Evolutionary conservation across 2,888 invertebrate genomes (phyloP).

Genomic region (Drosophila leonis): DNA sequence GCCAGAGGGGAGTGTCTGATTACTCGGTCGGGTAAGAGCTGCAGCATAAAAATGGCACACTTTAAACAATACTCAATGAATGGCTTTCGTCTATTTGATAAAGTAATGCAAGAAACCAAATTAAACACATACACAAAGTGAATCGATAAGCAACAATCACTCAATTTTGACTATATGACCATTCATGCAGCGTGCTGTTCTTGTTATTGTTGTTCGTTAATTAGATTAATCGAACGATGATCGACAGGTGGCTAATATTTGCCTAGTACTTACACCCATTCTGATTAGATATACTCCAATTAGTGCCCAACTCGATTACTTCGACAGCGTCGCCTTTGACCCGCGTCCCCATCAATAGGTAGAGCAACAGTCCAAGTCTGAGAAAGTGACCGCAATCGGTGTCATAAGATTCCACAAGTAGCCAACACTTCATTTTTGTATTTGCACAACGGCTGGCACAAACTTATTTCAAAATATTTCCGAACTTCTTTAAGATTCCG

Average conservation of each 20-base stretch:
- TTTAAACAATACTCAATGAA: background rate
- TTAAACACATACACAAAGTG: conserved; percentile 1
- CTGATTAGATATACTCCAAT: conserved; percentile 77
- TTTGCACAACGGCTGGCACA: background rate
- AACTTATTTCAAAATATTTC: conserved; percentile 14
- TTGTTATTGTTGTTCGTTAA: conserved; percentile 23
- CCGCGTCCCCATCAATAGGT: conserved; percentile 10
- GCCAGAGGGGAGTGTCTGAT: conserved; percentile 82
- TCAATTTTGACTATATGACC: conserved; percentile 21
- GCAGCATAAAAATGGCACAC: background rate
- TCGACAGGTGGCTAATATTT: conserved; percentile 3
- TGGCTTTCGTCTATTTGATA: background rate
- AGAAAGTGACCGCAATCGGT: conserved; percentile 7
- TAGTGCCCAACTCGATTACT: conserved; percentile 63
- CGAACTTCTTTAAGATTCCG: conserved; percentile 29
- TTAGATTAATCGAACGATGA: conserved; percentile 12
- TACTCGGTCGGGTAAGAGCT: conserved; percentile 33
- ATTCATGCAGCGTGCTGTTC: conserved; percentile 11
- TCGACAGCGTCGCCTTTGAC: conserved; percentile 67
- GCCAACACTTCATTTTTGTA: conserved; percentile 19
- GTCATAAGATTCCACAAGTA: conserved; percentile 3
- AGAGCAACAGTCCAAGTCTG: conserved; percentile 34
- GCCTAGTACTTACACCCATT: conserved; percentile 73
- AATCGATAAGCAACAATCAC: conserved; percentile 28
- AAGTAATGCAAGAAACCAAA: conserved; percentile 8